Conservation (phyloP, 2,113 vertebrate species). For the Aptenodytes patagonicus region DNA sequence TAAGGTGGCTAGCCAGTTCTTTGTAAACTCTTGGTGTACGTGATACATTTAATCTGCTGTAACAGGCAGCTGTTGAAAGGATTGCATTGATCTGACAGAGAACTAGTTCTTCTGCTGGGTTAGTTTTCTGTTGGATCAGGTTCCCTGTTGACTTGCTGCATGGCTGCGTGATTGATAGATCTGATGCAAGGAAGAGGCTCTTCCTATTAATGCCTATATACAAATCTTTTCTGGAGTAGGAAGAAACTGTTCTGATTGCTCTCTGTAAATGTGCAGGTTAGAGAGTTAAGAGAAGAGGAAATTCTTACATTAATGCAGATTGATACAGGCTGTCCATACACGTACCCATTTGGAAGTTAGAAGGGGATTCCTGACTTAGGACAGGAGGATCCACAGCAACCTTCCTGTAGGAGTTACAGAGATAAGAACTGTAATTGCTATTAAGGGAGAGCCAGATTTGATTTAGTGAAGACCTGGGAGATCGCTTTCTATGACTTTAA, state of each 20-base stretch:
- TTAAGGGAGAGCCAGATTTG: background rate
- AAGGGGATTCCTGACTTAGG: background rate
- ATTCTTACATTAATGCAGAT: background rate
- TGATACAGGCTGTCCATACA: background rate
- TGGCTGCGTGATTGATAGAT: background rate
- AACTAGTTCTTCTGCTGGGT: conserved; percentile 28
- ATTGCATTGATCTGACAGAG: background rate
- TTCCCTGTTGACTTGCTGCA: conserved; percentile 10
- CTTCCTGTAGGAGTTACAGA: background rate
- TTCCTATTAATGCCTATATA: background rate
- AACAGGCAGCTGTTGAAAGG: conserved; percentile 53
- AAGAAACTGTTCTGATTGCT: background rate
- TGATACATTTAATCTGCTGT: conserved; percentile 40
- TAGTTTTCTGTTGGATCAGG: conserved; percentile 23
- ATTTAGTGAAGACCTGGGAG: background rate
- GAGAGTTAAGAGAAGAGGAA: background rate
- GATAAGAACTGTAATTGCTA: background rate
- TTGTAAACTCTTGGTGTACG: background rate
- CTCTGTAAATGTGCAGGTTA: background rate
- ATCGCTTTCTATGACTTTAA: background rate
- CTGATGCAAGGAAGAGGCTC: background rate
- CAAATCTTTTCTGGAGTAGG: background rate
- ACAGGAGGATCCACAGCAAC: background rate
- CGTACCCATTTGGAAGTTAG: background rate
- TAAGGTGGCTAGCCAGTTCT: background rate